A percentile compares a stretch with the other conserved stretches of the same genome.
phyloP scores from a whole-genome alignment of 2,113 vertebrate species.

The Boleophthalmus pectinirostris region DNA sequence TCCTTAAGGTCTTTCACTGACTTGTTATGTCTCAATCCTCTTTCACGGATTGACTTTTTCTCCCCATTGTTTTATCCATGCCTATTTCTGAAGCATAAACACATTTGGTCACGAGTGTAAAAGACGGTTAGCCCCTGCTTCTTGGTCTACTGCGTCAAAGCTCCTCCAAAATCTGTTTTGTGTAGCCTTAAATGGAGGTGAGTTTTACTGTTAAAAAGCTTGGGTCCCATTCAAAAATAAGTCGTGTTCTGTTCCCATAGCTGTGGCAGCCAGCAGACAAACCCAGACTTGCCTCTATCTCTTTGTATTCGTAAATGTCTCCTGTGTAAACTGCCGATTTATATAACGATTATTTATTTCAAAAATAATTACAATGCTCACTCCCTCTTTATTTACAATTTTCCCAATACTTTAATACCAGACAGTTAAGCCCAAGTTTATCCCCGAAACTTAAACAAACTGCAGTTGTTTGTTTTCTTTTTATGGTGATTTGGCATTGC shows the following conservation, averaged over 20 bases:
- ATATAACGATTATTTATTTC: constrained; percentile 30
- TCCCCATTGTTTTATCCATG: constrained; percentile 47
- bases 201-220: constrained; percentile 44
- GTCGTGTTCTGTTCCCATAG: constrained; percentile 28
- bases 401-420: constrained; percentile 4
- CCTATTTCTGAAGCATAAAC: constrained; percentile 52
- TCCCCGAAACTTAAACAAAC: not conserved
- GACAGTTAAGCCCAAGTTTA: not conserved
- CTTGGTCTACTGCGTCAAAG: constrained; percentile 32
- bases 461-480: not conserved
- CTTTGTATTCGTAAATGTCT: constrained; percentile 35
- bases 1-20: constrained; percentile 9
- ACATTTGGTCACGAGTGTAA: constrained; percentile 58
- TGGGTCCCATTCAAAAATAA: constrained; percentile 30
- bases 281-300: constrained; percentile 38
- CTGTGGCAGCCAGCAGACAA: constrained; percentile 36
- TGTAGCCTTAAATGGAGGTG: constrained; percentile 46
- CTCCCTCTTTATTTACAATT: constrained; percentile 9
- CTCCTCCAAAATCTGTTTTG: constrained; percentile 41
- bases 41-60: constrained; percentile 25
- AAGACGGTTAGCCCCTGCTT: constrained; percentile 30
- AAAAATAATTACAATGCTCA: constrained; percentile 21
- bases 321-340: constrained; percentile 24
- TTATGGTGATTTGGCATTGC: constrained; percentile 23
- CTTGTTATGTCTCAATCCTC: constrained; percentile 23